Evolutionary conservation across 2,888 invertebrate species (phyloP), one percentile per base, ranked within the genome.

Genomic region (Idaea straminata): DNA sequence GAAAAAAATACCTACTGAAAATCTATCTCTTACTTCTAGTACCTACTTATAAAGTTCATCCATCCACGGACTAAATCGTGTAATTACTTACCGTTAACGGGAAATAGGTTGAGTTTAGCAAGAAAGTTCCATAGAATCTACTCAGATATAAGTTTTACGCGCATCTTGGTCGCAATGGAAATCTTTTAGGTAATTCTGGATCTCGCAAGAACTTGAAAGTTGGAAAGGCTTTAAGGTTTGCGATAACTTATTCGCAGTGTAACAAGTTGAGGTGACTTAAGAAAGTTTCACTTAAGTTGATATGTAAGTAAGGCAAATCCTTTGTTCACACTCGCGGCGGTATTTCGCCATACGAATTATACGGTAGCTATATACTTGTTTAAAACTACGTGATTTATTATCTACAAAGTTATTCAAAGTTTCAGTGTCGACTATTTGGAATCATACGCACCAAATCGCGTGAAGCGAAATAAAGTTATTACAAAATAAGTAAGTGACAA

Each of bases 141-240:
- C 25, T 25, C 36, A 10, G 4, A 13, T 47, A 10, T 10, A 13
- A 47, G 47, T 57, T 35, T 62, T 62, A 61, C 61, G 57, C 15
- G 62, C 57, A 16, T 60, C 35, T 15, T 62, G 35, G 10, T 34
- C 58, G 61, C 6, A 61, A 64, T 64, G 60, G 57, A 61, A 64
- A 67, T 64, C 66, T 67, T 61, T n/a, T 25, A 59, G 15, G 62
- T 64, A 64, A 62, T 66, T 61, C 47, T 47, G 47, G 47, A 47
- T 47, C 47, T 47, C 47, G 58, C 64, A 58, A 15, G 36, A 62
- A 59, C 62, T 62, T 58, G 36, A 61, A 61, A 61, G 62, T 64
- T 67, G 35, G 64, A 47, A 61, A 62, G 59, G 62, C 58, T 62
- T 58, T 67, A 62, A 61, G 60, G 61, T 58, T 13, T 66, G 62